Percentiles rank a stretch among this genome's conserved stretches.
phyloP scores from a whole-genome alignment of 2,797 vertebrate genomes.

The Notoglanidium macrostoma region DNA sequence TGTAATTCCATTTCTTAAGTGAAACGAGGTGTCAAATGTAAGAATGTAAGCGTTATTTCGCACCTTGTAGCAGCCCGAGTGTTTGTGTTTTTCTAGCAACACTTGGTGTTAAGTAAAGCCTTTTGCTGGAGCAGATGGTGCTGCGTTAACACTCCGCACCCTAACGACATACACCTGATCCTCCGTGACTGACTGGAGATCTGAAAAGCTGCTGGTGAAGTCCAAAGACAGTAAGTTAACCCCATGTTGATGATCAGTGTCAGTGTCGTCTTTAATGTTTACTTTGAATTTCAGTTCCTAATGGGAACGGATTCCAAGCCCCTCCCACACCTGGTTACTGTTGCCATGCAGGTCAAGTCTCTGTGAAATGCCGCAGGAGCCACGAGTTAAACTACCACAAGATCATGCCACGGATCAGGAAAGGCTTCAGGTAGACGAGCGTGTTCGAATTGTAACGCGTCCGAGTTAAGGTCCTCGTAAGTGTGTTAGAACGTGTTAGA shows the following conservation, averaged over 20 bases:
- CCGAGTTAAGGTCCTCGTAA: not conserved
- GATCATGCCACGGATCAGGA: not conserved
- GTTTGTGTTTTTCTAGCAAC: slow-evolving; percentile 36
- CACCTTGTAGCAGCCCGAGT: not conserved
- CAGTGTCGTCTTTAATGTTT: not conserved
- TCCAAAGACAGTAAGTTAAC: not conserved
- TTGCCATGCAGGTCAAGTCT: not conserved
- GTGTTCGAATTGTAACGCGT: not conserved
- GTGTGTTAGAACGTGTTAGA: not conserved
- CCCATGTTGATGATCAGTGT: not conserved
- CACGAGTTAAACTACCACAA: not conserved
- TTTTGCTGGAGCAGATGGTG: slow-evolving; percentile 51
- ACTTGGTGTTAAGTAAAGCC: slow-evolving; percentile 36
- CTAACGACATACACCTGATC: slow-evolving; percentile 8
- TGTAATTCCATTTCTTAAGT: not conserved
- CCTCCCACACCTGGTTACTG: not conserved
- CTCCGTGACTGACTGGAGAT: not conserved
- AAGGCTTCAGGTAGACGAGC: not conserved
- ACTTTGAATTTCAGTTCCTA: not conserved
- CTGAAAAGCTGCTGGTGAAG: not conserved
- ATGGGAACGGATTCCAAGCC: no score
- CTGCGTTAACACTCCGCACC: slow-evolving; percentile 25
- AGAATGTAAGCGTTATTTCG: not conserved
- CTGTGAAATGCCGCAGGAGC: not conserved
- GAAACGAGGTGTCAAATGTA: not conserved